A percentile compares a stretch with the other conserved stretches of the same genome.
phyloP scores from a whole-genome alignment of 1,140 invertebrate species.

The Papilio machaon region DNA sequence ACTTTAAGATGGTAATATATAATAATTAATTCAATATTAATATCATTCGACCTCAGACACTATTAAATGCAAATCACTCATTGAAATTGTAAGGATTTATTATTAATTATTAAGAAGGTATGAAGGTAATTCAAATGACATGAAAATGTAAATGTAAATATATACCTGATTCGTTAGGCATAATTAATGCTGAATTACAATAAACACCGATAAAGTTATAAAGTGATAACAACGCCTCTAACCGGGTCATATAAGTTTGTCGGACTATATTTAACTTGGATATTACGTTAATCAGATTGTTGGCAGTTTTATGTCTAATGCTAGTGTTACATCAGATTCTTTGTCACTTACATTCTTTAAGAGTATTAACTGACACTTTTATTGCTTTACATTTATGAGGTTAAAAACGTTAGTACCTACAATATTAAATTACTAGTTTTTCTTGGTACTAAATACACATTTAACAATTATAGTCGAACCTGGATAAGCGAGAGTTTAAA shows the following conservation, averaged over 20 bases:
- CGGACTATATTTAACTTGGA: neutral
- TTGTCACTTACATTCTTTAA: neutral
- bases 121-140: conserved; percentile 1
- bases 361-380: neutral
- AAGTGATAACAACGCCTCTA: no score
- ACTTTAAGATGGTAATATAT: conserved; percentile 7
- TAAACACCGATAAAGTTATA: no score
- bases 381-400: no score
- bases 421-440: no score
- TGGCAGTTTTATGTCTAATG: neutral
- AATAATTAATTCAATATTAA: conserved; percentile 2
- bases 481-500: no score
- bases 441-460: no score
- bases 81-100: conserved; percentile 5
- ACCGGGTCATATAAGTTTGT: no score
- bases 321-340: neutral
- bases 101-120: neutral
- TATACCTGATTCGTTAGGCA: no score
- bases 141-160: neutral
- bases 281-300: neutral
- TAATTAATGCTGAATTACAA: no score
- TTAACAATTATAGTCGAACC: no score
- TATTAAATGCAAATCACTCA: conserved; percentile 26
- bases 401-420: no score
- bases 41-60: neutral